phyloP scores from a whole-genome alignment of 23 tunicate genomes.

The Ciona savignyi region DNA sequence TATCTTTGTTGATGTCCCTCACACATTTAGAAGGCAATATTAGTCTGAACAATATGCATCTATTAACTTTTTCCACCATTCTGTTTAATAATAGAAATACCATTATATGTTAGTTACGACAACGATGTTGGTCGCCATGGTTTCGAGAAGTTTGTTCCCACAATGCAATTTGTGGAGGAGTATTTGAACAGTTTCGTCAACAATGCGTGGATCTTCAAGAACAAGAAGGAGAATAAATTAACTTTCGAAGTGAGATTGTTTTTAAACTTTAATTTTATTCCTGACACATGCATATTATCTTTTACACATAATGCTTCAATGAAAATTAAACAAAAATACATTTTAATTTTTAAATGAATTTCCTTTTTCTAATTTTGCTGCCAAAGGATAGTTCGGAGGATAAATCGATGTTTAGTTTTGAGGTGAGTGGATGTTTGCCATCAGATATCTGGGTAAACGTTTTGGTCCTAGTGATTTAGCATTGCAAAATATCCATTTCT shows the following conservation, averaged over 20 bases:
- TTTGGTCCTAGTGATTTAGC: no score
- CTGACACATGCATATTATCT: neutral
- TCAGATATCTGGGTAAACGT: no score
- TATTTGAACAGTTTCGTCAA: conserved; percentile 79
- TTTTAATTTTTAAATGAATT: no score
- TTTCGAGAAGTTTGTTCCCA: conserved; percentile 67
- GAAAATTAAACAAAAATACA: neutral
- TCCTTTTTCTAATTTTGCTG: no score
- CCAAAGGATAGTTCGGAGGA: conserved; percentile 3
- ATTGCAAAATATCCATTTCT: no score
- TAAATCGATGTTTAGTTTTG: conserved; percentile 4
- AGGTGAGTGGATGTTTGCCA: conserved; percentile 5
- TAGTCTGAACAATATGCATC: no score
- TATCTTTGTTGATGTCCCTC: no score
- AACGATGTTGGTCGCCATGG: conserved; percentile 52
- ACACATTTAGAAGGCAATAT: no score
- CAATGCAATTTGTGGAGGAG: conserved; percentile 91
- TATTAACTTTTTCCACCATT: neutral
- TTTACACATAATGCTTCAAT: neutral
- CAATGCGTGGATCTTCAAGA: conserved; percentile 74
- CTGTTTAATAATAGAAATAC: neutral
- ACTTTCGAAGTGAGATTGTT: conserved; percentile 71
- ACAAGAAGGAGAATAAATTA: conserved; percentile 76
- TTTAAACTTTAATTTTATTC: neutral
- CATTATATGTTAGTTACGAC: conserved; percentile 52